These are phyloP conservation scores for Balearica regulorum DNA, from an alignment of 2,797 vertebrate genomes.

Conservation along the genomic window DNA sequence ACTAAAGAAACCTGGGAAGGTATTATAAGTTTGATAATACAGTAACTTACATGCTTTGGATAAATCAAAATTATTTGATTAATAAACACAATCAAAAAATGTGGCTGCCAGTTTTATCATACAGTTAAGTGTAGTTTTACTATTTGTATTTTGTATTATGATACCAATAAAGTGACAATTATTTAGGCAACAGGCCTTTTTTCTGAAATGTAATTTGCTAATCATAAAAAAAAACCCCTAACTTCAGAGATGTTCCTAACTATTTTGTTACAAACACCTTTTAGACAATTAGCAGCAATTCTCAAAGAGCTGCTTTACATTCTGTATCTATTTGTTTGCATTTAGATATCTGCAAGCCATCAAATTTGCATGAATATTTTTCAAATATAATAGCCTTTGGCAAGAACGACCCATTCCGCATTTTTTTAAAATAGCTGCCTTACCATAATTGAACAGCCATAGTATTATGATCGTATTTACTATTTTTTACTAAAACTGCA, in stretches of 20 bases:
- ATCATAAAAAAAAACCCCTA: not conserved
- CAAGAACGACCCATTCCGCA: slow-evolving; percentile 12
- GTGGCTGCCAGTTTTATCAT: not conserved
- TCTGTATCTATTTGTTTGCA: not conserved
- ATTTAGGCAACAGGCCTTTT: not conserved
- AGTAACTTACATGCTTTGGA: not conserved
- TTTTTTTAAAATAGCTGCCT: not conserved
- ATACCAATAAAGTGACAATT: not conserved
- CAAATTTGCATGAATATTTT: not conserved
- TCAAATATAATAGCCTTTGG: slow-evolving; percentile 11
- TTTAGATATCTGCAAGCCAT: not conserved
- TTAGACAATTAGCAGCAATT: not conserved
- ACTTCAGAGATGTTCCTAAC: not conserved
- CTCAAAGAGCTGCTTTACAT: not conserved
- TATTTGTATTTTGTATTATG: not conserved
- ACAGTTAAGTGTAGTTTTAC: not conserved
- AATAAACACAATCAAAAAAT: not conserved
- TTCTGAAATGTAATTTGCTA: not conserved
- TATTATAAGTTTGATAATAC: not conserved
- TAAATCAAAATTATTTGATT: not conserved
- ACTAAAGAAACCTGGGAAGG: not conserved
- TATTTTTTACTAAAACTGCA: not conserved
- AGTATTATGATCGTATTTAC: not conserved
- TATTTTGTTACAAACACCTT: not conserved
- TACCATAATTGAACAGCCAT: not conserved